Conservation (phyloP, 2,888 invertebrate species). For the Schizotus pectinicornis region DNA sequence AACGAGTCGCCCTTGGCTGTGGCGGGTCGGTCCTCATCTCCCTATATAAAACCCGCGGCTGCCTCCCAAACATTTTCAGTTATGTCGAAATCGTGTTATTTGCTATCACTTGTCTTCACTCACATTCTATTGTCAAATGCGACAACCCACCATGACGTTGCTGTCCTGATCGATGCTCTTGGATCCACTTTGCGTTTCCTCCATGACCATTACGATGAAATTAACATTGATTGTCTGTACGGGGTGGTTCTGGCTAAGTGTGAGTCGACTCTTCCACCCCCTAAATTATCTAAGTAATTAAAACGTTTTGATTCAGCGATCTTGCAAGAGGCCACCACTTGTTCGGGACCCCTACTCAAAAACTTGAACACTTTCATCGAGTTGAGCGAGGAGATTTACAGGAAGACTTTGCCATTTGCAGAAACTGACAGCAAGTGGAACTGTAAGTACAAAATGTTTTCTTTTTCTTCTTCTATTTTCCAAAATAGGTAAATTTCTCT, state of each 20-base stretch:
- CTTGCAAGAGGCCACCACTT: constrained; percentile 34
- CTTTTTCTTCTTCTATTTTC: too few species aligned
- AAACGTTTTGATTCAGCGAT: constrained; percentile 30
- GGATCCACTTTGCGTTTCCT: constrained; percentile 35
- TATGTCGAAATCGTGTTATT: constrained; percentile 18
- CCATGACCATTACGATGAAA: constrained; percentile 33
- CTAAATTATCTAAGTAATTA: constrained; percentile 16
- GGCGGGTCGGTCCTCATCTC: too few species aligned
- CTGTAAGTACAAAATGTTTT: too few species aligned
- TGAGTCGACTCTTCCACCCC: constrained; percentile 19
- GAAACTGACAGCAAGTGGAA: too few species aligned
- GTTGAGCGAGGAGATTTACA: constrained; percentile 29
- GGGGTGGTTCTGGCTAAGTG: constrained; percentile 43
- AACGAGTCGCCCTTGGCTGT: too few species aligned
- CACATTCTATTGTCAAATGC: neutral
- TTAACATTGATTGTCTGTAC: constrained; percentile 43
- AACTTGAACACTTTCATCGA: constrained; percentile 29
- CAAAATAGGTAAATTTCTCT: too few species aligned
- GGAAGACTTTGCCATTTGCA: constrained; percentile 28
- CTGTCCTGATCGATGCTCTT: constrained; percentile 1
- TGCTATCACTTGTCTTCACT: constrained; percentile 2
- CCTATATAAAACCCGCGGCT: constrained; percentile 10
- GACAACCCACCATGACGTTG: constrained; percentile 6
- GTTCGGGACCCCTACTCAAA: constrained; percentile 36
- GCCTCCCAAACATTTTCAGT: constrained; percentile 14